Base-by-base conservation (phyloP, 2,113 vertebrate genomes). In the Ivindomyrus marchei region DNA sequence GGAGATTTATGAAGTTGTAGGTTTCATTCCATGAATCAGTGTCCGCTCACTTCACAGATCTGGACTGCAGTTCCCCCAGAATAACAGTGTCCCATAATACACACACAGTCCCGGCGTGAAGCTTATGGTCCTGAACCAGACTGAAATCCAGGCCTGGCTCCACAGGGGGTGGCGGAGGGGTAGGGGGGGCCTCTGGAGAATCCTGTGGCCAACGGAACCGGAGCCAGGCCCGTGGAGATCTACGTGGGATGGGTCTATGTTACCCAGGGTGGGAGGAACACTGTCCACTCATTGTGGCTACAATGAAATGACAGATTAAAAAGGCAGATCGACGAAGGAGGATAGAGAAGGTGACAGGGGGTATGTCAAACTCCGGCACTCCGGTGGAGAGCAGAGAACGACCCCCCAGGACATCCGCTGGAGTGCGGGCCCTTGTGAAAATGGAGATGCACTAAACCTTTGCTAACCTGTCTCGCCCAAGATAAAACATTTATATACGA, bases 401-500 rank as follows among this genome's bases (percentile, higher is more conserved):
- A 88, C 89, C 92, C 89, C 53, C 87, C 91, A 94, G 93, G 93
- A 93, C 92, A 91, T 88, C 31, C 91, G 9, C 46, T 94, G 92
- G 93, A 95, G 94, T 95, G 93, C 86, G 9, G 91, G 92, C 92
- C 91, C 95, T 96, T 94, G 91, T 95, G 93, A 94, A 95, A 95
- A 96, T 95, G 94, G 94, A 95, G 93, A 95, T 95, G 94, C 94
- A 93, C 94, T 94, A 95, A 96, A 96, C 95, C 94, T 96, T 94
- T 94, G 94, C 93, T 95, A 95, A 96, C 95, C 95, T 95, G 95
- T 90, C 94, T 95, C 90, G 87, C 91, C 92, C 93, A 93, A 95
- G 94, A 96, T 96, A 93, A 96, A 96, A 96, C 96, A 96, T 96
- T 96, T 96, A 96, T 96, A 95, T 96, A 96, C 95, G 96, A 94